Evolutionary conservation across 1,140 invertebrate species (phyloP).

Genomic region (Drosophila hydei): DNA sequence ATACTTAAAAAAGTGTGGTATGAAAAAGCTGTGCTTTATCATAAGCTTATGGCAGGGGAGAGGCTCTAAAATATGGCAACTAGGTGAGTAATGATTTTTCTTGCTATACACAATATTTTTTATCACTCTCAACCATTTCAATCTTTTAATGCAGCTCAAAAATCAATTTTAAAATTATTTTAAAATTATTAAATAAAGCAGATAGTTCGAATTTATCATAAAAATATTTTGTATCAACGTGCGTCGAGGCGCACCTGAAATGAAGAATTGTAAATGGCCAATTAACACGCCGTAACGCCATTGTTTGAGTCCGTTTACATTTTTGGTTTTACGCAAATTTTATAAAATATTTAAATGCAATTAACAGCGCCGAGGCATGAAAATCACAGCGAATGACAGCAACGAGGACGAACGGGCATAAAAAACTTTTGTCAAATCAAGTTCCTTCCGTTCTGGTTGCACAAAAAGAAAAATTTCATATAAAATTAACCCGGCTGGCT

Average conservation of each 20-base stretch:
- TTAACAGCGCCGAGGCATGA: slow-evolving; percentile 47
- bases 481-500: slow-evolving; percentile 73
- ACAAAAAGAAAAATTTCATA: slow-evolving; percentile 80
- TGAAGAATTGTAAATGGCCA: slow-evolving; percentile 7
- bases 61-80: too few species aligned
- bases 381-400: slow-evolving; percentile 41
- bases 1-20: not conserved
- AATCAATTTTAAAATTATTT: too few species aligned
- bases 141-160: too few species aligned
- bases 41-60: too few species aligned
- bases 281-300: slow-evolving; percentile 17
- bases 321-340: slow-evolving; percentile 53
- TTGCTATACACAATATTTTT: too few species aligned
- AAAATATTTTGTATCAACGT: not conserved
- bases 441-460: slow-evolving; percentile 72
- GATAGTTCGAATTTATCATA: not conserved
- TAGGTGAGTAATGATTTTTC: too few species aligned
- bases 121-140: too few species aligned
- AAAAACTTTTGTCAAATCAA: slow-evolving; percentile 79
- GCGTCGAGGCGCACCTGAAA: not conserved
- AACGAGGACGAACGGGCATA: not conserved
- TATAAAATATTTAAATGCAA: slow-evolving; percentile 75
- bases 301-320: slow-evolving; percentile 4
- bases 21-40: too few species aligned
- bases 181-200: not conserved